Base-by-base conservation (phyloP, 2,113 vertebrate genomes). In the Seriola aureovittata region DNA sequence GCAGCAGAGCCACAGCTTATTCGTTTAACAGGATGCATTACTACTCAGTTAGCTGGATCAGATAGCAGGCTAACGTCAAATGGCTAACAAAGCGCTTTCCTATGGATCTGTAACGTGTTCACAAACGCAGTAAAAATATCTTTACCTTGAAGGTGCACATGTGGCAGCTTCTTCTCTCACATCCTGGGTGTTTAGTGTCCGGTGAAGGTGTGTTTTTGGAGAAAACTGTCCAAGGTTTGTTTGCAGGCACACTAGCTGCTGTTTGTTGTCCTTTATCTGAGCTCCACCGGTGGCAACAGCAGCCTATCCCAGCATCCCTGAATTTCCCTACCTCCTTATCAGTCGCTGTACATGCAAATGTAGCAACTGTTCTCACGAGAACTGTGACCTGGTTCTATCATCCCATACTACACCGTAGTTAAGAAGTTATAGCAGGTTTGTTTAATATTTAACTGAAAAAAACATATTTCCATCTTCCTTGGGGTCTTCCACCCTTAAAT, bases 131-230 rank as follows among this genome's bases (percentile, higher is more conserved):
- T 8, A 21, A 8, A 1, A 65, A 70, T 11, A 64, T 2, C 1
- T 0, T 88, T 91, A 93, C 93, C 93, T 88, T 48, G 3, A 5
- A 9, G 21, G 11, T 4, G 74, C 21, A 60, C 84, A 84, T 78
- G 34, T 60, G 72, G 40, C 59, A 25, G 55, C 40, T 5, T 74
- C 63, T 42, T 57, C 9, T 19, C 34, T 85, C 25, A 89, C 72
- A 79, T 75, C 38, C 74, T n/a, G 25, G 2, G 14, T 21, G 38
- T 34, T 29, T 4, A 3, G 9, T 3, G 32, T 44, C 57, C 32
- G 3, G 69, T 12, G 23, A n/a, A 48, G 2, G 16, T 58, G 13
- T 42, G 23, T 64, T 29, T 57, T 21, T 58, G 5, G 5, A 19
- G n/a, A n/a, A 55, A 29, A 6, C 21, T 12, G 8, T 29, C 0